Evolutionary conservation across 2,888 invertebrate genomes (phyloP).

Genomic region (Smittia aterrima): DNA sequence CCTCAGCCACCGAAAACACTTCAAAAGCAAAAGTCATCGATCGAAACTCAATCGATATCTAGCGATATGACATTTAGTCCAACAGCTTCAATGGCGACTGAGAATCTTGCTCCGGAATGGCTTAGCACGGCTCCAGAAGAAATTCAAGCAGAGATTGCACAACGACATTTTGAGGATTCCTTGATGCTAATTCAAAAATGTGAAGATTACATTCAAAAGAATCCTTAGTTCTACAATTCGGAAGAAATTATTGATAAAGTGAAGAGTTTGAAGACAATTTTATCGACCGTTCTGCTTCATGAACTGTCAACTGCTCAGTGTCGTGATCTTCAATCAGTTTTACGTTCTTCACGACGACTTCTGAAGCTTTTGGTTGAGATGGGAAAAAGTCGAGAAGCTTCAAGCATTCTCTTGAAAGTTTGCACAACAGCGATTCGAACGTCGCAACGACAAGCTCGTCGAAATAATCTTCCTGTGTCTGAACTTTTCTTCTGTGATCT

Average conservation of each 20-base stretch:
- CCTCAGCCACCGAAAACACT: slow-evolving; percentile 50
- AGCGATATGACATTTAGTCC: slow-evolving; percentile 47
- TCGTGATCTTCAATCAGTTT: slow-evolving; percentile 84
- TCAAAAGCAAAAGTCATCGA: slow-evolving; percentile 45
- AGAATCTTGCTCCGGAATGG: slow-evolving; percentile 72
- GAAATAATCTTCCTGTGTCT: slow-evolving; percentile 55
- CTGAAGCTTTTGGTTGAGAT: slow-evolving; percentile 68
- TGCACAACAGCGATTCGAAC: slow-evolving; percentile 51
- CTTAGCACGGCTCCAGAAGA: slow-evolving; percentile 88
- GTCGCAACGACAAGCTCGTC: slow-evolving; percentile 52
- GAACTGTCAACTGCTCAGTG: slow-evolving; percentile 88
- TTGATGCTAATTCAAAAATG: slow-evolving; percentile 74
- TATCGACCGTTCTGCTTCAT: slow-evolving; percentile 84
- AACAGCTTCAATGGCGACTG: slow-evolving; percentile 45
- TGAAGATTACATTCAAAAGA: slow-evolving; percentile 56
- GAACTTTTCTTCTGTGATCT: slow-evolving; percentile 69
- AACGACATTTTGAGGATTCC: slow-evolving; percentile 93
- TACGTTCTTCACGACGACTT: slow-evolving; percentile 80
- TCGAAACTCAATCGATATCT: slow-evolving; percentile 46
- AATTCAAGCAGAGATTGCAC: slow-evolving; percentile 90
- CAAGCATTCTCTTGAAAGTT: slow-evolving; percentile 51
- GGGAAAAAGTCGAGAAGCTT: slow-evolving; percentile 54
- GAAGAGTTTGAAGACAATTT: slow-evolving; percentile 67
- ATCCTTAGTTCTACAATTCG: slow-evolving; percentile 48
- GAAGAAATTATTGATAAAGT: slow-evolving; percentile 56